Conservation (phyloP, 1,140 invertebrate genomes). For the Brachionus paranguensis region DNA sequence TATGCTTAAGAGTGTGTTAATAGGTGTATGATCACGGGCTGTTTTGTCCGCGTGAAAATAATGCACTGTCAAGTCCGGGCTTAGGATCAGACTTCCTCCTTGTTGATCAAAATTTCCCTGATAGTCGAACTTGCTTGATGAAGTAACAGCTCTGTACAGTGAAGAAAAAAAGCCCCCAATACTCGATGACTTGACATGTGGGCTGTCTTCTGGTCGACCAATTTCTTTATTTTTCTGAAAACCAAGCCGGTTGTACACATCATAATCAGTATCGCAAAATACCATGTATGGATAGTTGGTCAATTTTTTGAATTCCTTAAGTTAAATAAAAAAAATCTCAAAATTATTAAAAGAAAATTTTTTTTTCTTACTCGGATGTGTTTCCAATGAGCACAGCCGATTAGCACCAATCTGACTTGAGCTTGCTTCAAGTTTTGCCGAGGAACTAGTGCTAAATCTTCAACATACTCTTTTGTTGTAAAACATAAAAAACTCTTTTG, state of each 20-base stretch:
- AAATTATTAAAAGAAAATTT: neutral
- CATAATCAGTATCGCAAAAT: slow-evolving; percentile 32
- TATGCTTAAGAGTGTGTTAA: neutral
- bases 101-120: slow-evolving; percentile 33
- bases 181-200: neutral
- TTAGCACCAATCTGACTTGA: slow-evolving; percentile 27
- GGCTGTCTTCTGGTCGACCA: neutral
- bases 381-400: slow-evolving; percentile 38
- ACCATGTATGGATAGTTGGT: slow-evolving; percentile 32
- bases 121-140: slow-evolving; percentile 8
- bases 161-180: neutral
- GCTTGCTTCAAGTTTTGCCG: slow-evolving; percentile 9
- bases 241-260: slow-evolving; percentile 12
- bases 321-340: neutral
- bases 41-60: neutral
- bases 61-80: neutral
- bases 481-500: slow-evolving; percentile 34
- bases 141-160: slow-evolving; percentile 3
- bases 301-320: neutral
- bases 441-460: slow-evolving; percentile 15
- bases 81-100: slow-evolving; percentile 18
- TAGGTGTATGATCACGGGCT: slow-evolving; percentile 8
- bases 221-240: neutral
- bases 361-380: neutral
- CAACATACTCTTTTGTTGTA: slow-evolving; percentile 29